Evolutionary conservation across 2,888 invertebrate species (phyloP), one percentile per base, ranked within the genome.

Genomic region (Hydrotaea diabolus): DNA sequence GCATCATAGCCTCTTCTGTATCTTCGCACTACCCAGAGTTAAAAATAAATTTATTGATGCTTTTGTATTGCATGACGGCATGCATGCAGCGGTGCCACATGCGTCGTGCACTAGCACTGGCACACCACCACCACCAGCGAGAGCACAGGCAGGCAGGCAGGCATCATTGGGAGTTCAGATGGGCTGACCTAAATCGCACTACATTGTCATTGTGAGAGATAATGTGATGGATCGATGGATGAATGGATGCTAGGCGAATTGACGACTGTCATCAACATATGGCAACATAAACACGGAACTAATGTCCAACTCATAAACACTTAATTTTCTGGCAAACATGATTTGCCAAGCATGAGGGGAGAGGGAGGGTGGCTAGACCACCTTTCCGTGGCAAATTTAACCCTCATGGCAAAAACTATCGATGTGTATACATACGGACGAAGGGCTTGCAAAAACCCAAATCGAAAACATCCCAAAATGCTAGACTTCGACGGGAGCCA

Each of bases 181-280:
- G 62, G 36, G 62, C 31, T 62, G 62, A 62, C 62, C 62, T 17
- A 62, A 15, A 62, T n/a, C n/a, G n/a, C 21, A 31, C 15, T 3
- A 26, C 62, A 13, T 15, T n/a, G 62, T 49, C 31, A 36, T 17
- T 31, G 62, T 31, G 62, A 3, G 3, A 43, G 43, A 13, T 9
- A 43, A 43, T 43, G 43, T 13, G 43, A 43, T 43, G 3, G 43
- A 43, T 31, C 3, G 31, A 31, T 31, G 31, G 43, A 4, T 59
- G 59, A 7, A 62, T 31, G 31, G 62, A 62, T 62, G 62, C 62
- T 13, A n/a, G 31, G 62, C n/a, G 62, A 62, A 62, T 62, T 62
- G 62, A 62, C 31, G 62, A 62, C 62, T 62, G 62, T 62, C 62
- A 62, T 62, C 62, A 13, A 31, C 62, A 62, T 62, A 62, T 62